Evolutionary conservation across 1,140 invertebrate genomes (phyloP).

Genomic region (Tachypleus tridentatus): DNA sequence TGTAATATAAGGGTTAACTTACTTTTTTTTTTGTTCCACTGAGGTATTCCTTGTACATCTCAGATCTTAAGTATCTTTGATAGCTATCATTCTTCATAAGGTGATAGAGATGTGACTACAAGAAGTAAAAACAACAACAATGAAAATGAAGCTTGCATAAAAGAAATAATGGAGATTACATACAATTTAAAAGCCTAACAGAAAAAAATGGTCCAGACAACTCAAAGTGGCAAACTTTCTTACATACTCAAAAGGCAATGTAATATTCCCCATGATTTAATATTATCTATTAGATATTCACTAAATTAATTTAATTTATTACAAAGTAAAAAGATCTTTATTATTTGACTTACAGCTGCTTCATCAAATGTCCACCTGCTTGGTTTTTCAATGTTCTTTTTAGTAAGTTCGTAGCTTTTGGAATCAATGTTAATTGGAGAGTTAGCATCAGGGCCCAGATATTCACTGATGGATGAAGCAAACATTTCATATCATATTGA

Average conservation of each 20-base stretch:
- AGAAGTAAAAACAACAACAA: conserved; percentile 23
- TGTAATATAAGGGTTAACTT: conserved; percentile 20
- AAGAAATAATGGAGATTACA: too few relatives aligned
- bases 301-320: too few relatives aligned
- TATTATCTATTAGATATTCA: too few relatives aligned
- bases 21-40: conserved; percentile 94
- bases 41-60: conserved; percentile 97
- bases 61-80: conserved; percentile 90
- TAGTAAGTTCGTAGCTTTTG: conserved; percentile 62
- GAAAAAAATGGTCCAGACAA: too few relatives aligned
- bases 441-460: conserved; percentile 80
- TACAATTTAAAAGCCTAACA: too few relatives aligned
- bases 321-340: too few relatives aligned
- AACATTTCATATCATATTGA: too few relatives aligned
- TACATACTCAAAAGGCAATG: too few relatives aligned
- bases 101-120: conserved; percentile 94
- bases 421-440: conserved; percentile 97
- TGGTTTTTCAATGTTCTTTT: conserved; percentile 54
- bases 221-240: too few relatives aligned
- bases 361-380: conserved; percentile 95
- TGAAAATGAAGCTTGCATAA: too few relatives aligned
- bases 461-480: conserved; percentile 50
- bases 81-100: conserved; percentile 99
- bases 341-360: conserved; percentile 58
- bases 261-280: too few relatives aligned